Evolutionary conservation across 2,797 vertebrate species (phyloP).

Genomic region (Platyrinchus mystaceus): DNA sequence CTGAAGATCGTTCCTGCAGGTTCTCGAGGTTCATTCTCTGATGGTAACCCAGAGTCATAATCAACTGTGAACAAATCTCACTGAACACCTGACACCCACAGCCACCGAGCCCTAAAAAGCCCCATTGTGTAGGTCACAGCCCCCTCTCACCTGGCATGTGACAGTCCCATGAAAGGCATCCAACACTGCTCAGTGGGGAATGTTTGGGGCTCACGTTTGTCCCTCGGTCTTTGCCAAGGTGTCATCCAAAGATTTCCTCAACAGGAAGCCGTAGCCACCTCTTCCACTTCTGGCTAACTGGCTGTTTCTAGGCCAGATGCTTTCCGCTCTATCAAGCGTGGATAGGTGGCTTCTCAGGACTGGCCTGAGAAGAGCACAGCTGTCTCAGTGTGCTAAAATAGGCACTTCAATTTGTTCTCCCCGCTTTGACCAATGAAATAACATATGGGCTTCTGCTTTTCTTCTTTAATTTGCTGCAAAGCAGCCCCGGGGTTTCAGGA

Average conservation of each 20-base stretch:
- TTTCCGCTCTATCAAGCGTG: not conserved
- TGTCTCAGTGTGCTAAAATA: conserved; percentile 1
- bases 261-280: not conserved
- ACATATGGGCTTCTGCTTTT: not conserved
- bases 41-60: not conserved
- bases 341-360: not conserved
- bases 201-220: not conserved
- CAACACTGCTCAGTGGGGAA: not conserved
- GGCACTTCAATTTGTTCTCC: conserved; percentile 21
- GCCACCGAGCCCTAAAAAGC: not conserved
- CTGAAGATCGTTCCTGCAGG: not conserved
- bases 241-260: not conserved
- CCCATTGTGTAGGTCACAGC: not conserved
- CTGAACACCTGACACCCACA: not conserved
- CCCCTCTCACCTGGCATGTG: not conserved
- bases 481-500: not conserved
- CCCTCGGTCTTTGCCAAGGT: not conserved
- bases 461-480: conserved; percentile 3
- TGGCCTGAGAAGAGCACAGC: conserved; percentile 10
- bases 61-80: not conserved
- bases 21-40: not conserved
- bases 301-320: not conserved
- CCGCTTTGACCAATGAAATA: conserved; percentile 8
- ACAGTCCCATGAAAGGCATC: not conserved
- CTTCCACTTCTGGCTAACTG: not conserved